Evolutionary conservation across 2,113 vertebrate genomes (phyloP), one percentile per base, ranked within the genome.

Genomic region (Passer domesticus): DNA sequence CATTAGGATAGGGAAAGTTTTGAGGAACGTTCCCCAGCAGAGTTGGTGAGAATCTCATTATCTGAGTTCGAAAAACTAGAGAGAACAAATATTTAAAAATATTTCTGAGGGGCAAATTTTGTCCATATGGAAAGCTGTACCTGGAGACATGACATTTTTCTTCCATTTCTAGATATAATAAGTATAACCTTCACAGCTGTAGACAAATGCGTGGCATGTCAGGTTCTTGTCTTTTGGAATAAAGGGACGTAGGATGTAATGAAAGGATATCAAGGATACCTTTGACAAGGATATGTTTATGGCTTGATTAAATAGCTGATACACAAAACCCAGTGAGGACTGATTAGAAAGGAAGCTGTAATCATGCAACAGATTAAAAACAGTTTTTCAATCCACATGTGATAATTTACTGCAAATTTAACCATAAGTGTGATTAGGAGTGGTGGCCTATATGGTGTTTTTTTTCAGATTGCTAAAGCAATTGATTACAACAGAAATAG

Each of bases 391-490:
- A 33, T 78, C 24, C 13, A 49, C 30, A 21, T 64, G 31, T 89
- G 27, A 59, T 46, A 9, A 76, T 76, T 79, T 76, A 56, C 33
- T 91, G 53, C 24, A 91, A 80, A 69, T 6, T 7, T 47, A 47
- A 74, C 22, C 11, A 31, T 37, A 89, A n/a, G 14, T 53, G 31
- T 87, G 37, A 83, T 87, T 93, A 76, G 43, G 31, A 89, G 7
- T 1, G 0, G 10, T 47, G 35, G 28, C 21, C 18, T 83, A 7
- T 5, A 55, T 23, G 2, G 5, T 46, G 10, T 3, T 30, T 70
- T 64, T 64, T 77, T 80, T 44, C 33, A 46, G 37, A 19, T 11
- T 74, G 46, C 6, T 81, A 74, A 86, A 78, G 69, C 7, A 75
- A 37, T 58, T 90, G 41, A 63, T 87, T 73, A 35, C 22, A 67